Evolutionary conservation across 1,140 invertebrate genomes (phyloP), one percentile per base, ranked within the genome.

Genomic region (Capitella teleta): DNA sequence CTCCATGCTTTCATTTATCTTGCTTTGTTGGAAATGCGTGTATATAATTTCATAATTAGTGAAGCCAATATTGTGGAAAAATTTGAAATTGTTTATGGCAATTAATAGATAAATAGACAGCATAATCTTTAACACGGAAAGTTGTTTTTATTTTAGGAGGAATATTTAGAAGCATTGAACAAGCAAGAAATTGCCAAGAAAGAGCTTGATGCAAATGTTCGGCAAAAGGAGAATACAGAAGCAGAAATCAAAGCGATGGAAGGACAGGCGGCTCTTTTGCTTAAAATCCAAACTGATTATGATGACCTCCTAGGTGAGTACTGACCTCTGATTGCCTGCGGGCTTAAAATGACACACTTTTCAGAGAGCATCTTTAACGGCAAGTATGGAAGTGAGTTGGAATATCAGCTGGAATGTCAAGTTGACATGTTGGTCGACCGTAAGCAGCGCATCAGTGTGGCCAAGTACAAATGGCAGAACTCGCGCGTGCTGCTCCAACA

Each of bases 391-490:
- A 77, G 74, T 30, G 66, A 72, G 3, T 54, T 63, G 26, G 78
- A 79, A 57, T 76, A 76, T 54, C 58, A 70, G 38, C 62, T 79
- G 3, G 78, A 80, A 60, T 60, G 66, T 26, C 72, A 80, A 55
- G 61, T 77, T 21, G 78, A 80, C 51, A 61, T 71, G 32, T 51
- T 78, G 28, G 56, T 75, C 18, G 76, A 77, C 47, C 75, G 74
- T 56, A 70, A 77, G 49, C 75, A 79, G 34, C 57, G 74, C 21
- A 69, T 79, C 8, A 62, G 68, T 24, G 64, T 76, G 41, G 77
- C 77, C 5, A 70, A 76, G 53, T 77, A 76, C 60, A 78, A 77
- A 58, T 78, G 78, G 78, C 66, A 61, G 10, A 77, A 78, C 55
- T 74, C 71, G 2, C 62, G 72, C 28, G 63, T 75, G 5, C 66